Evolutionary conservation across 2,888 invertebrate genomes (phyloP), one percentile per base, ranked within the genome.

Genomic region (Caenorhabditis zanzibari): DNA sequence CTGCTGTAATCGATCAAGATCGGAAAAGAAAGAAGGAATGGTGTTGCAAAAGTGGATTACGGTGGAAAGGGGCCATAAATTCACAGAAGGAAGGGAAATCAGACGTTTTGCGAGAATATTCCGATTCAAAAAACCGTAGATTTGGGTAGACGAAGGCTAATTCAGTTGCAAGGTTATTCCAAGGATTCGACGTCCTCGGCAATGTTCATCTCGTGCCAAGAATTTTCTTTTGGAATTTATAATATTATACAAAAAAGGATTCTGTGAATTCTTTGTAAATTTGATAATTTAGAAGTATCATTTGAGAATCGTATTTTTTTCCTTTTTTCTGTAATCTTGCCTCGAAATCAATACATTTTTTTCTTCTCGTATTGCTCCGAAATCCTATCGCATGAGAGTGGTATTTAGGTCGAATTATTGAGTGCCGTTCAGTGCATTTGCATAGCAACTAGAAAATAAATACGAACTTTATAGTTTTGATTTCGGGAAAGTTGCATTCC

Each of bases 341-440:
- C n/a, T n/a, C n/a, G n/a, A n/a, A n/a, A n/a, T n/a, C n/a, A n/a
- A n/a, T n/a, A n/a, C n/a, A n/a, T 26, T 61, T 26, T 52, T 52
- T 44, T 14, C 44, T 44, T 52, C 52, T 61, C 9, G 19, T 44
- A 24, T 61, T 61, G 24, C 58, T 35, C 19, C 35, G n/a, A 22
- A 9, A 12, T 1, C 19, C 41, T 38, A 12, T 19, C 19, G 61
- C 61, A 41, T 61, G 38, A 41, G 61, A 61, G 61, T 41, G 38
- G 24, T 26, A 24, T 22, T 0, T 44, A 26, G 61, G 22, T 38
- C 59, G 52, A 52, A 22, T 52, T 22, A 52, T 22, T 38, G 38
- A 35, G 35, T 61, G 26, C 19, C 61, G 44, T 24, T 24, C 26
- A 26, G 41, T 61, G 41, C 41, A 24, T 35, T 59, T 6, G 2